phyloP scores from a whole-genome alignment of 2,797 vertebrate genomes.

The Enoplosus armatus region DNA sequence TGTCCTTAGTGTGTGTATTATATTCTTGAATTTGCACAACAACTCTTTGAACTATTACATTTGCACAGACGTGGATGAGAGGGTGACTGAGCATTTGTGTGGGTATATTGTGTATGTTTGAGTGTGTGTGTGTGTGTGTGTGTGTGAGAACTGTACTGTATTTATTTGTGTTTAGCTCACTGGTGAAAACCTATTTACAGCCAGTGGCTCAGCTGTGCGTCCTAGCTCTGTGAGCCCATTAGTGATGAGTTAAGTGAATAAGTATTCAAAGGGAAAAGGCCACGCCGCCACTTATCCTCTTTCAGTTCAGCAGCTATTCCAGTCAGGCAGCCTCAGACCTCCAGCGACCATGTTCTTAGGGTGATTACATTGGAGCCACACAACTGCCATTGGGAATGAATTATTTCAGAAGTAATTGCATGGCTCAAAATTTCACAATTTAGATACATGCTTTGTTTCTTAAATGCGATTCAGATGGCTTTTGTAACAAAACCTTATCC shows the following conservation, averaged over 20 bases:
- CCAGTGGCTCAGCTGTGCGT: slow-evolving; percentile 54
- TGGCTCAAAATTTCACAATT: slow-evolving; percentile 18
- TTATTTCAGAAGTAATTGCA: slow-evolving; percentile 40
- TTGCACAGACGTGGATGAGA: slow-evolving; percentile 72
- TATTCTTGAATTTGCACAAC: slow-evolving; percentile 73
- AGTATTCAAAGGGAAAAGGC: slow-evolving; percentile 64
- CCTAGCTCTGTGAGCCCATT: slow-evolving; percentile 62
- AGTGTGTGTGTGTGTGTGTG: slow-evolving; percentile 12
- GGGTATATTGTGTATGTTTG: slow-evolving; percentile 10
- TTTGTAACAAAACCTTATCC: slow-evolving; percentile 28
- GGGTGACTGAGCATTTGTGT: slow-evolving; percentile 30
- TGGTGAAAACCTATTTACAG: slow-evolving; percentile 45
- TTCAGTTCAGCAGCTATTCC: slow-evolving; percentile 61
- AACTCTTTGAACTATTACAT: slow-evolving; percentile 48
- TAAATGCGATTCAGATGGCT: neutral
- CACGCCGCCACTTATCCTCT: slow-evolving; percentile 35
- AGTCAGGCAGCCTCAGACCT: slow-evolving; percentile 53
- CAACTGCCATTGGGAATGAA: slow-evolving; percentile 35
- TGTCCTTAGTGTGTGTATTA: slow-evolving; percentile 41
- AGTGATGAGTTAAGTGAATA: slow-evolving; percentile 64
- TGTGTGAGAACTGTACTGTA: slow-evolving; percentile 30
- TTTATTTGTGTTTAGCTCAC: slow-evolving; percentile 61
- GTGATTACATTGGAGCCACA: slow-evolving; percentile 13
- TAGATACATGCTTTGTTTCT: neutral
- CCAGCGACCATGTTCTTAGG: slow-evolving; percentile 25